phyloP scores from a whole-genome alignment of 2,797 vertebrate species.

The Acanthopagrus latus region DNA sequence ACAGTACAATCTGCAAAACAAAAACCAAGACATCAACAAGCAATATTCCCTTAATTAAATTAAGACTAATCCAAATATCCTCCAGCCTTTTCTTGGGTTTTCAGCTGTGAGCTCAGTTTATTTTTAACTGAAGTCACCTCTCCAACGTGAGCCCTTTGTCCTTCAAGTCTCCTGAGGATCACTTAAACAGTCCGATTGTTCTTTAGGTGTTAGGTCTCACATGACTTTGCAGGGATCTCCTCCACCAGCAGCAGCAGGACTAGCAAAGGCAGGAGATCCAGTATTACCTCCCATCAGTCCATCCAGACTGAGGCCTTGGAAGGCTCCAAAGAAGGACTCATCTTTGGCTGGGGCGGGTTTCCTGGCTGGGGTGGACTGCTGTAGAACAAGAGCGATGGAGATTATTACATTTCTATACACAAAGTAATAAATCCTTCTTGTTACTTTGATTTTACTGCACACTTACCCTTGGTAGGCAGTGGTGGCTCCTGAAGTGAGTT shows the following conservation, averaged over 20 bases:
- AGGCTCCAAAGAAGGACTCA: constrained; percentile 83
- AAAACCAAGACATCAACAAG: background rate
- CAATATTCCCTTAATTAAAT: background rate
- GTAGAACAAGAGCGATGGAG: background rate
- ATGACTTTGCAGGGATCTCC: constrained; percentile 84
- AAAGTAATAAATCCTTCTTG: background rate
- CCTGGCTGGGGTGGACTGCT: constrained; percentile 68
- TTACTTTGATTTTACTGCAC: background rate
- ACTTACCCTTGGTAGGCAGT: constrained; percentile 82
- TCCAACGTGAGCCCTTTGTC: background rate
- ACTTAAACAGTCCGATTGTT: constrained; percentile 29
- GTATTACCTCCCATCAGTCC: constrained; percentile 64
- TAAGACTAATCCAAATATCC: background rate
- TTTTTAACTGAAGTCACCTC: background rate
- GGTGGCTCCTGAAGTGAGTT: constrained; percentile 82
- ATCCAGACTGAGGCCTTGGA: constrained; percentile 84
- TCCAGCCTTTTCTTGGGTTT: background rate
- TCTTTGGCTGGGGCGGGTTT: constrained; percentile 70
- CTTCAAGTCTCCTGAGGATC: background rate
- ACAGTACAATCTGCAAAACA: constrained; percentile 22
- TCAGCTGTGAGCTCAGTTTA: background rate
- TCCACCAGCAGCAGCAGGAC: constrained; percentile 8
- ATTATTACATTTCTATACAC: background rate
- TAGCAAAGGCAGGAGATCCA: constrained; percentile 28
- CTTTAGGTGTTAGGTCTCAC: constrained; percentile 62